Conservation (phyloP, 2,888 invertebrate genomes). For the Eueremaeus valkanovi region DNA sequence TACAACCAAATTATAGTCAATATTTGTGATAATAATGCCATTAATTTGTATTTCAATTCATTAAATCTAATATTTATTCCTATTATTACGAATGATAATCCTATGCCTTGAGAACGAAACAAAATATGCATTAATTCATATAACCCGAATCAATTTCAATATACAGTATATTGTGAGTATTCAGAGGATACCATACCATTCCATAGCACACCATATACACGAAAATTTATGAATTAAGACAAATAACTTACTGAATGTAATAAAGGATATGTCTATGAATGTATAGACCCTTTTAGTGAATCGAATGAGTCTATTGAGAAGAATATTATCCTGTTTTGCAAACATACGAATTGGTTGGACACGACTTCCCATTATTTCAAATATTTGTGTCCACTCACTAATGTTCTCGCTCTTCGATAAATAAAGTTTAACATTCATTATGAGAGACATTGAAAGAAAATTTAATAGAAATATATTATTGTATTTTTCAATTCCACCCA, state of each 20-base stretch:
- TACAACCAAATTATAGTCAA: neutral
- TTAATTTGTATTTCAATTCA: too few relatives aligned
- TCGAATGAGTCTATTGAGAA: neutral
- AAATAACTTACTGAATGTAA: neutral
- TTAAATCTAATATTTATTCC: too few relatives aligned
- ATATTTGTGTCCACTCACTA: neutral
- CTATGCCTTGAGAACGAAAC: too few relatives aligned
- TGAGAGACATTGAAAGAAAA: neutral
- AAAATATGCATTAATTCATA: too few relatives aligned
- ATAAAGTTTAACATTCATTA: neutral
- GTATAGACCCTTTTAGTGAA: neutral
- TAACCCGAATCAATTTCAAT: too few relatives aligned
- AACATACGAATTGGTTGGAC: neutral
- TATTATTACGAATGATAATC: too few relatives aligned
- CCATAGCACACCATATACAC: too few relatives aligned
- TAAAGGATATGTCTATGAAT: too few relatives aligned
- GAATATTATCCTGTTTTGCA: neutral
- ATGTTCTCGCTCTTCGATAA: neutral
- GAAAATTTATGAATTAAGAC: too few relatives aligned
- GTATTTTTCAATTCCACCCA: neutral
- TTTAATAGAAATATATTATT: neutral
- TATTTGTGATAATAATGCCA: neutral
- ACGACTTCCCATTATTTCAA: neutral
- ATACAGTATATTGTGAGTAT: too few relatives aligned
- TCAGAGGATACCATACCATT: too few relatives aligned